These are phyloP conservation scores for Hypotaenidia okinawae DNA, from an alignment of 2,797 vertebrate species.

Conservation along the genomic window DNA sequence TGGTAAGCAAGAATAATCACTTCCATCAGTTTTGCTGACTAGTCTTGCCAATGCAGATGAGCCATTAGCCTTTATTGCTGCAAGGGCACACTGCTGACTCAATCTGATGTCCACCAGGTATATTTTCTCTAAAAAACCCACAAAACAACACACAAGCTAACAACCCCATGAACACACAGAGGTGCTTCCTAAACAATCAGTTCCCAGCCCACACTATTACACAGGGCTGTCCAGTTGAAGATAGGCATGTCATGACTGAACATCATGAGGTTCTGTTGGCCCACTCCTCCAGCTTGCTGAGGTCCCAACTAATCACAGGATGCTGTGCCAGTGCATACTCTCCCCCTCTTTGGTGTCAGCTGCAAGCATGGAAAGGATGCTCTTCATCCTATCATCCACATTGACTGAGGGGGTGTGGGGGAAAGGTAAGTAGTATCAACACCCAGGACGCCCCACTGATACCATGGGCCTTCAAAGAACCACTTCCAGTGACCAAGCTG, in stretches of 20 bases:
- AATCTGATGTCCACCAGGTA: background rate
- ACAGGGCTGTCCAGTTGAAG: background rate
- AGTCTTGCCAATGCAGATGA: background rate
- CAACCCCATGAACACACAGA: background rate
- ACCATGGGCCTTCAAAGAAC: background rate
- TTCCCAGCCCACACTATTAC: background rate
- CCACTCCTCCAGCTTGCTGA: background rate
- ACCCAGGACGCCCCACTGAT: background rate
- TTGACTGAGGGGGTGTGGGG: no score
- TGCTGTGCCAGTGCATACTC: background rate
- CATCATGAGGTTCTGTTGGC: background rate
- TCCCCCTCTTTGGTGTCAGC: background rate
- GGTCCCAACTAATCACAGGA: background rate
- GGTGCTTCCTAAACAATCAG: background rate
- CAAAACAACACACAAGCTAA: background rate
- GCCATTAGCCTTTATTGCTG: background rate
- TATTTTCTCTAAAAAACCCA: background rate
- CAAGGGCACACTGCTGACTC: background rate
- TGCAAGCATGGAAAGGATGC: background rate
- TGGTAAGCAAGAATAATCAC: background rate
- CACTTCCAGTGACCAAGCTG: background rate
- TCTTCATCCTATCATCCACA: background rate
- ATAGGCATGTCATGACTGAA: fast-evolving
- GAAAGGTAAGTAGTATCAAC: background rate
- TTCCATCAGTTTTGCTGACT: background rate